phyloP scores from a whole-genome alignment of 2,113 vertebrate species.

The Manacus vitellinus region DNA sequence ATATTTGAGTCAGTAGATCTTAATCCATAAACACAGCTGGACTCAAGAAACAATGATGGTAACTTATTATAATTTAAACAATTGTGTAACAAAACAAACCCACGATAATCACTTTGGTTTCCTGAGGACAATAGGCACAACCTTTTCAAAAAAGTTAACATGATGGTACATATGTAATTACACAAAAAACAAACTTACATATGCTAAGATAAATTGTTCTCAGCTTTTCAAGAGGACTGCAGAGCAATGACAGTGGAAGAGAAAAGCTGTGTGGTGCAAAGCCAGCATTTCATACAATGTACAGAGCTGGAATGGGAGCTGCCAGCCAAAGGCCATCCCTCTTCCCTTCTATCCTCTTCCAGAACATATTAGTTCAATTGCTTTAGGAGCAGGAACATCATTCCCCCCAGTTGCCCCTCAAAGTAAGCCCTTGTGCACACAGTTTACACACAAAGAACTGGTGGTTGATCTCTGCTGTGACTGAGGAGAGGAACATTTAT shows the following conservation, averaged over 20 bases:
- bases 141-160: constrained; percentile 75
- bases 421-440: constrained; percentile 14
- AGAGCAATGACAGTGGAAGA: constrained; percentile 14
- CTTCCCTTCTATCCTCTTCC: constrained; percentile 24
- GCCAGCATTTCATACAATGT: constrained; percentile 45
- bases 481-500: constrained; percentile 28
- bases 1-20: constrained; percentile 84
- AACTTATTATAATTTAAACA: constrained; percentile 84
- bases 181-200: constrained; percentile 80
- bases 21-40: constrained; percentile 86
- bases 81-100: constrained; percentile 81
- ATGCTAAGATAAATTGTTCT: constrained; percentile 77
- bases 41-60: constrained; percentile 75
- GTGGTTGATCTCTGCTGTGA: constrained; percentile 35
- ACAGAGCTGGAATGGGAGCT: constrained; percentile 56
- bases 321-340: constrained; percentile 37
- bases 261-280: constrained; percentile 51
- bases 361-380: constrained; percentile 52
- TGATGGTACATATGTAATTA: constrained; percentile 74
- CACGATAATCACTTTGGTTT: constrained; percentile 77
- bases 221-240: constrained; percentile 73
- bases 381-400: constrained; percentile 43
- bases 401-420: constrained; percentile 23
- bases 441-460: constrained; percentile 47
- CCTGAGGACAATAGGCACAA: constrained; percentile 77